Conservation (phyloP, 2,888 invertebrate genomes). For the Campopleginae sp. region DNA sequence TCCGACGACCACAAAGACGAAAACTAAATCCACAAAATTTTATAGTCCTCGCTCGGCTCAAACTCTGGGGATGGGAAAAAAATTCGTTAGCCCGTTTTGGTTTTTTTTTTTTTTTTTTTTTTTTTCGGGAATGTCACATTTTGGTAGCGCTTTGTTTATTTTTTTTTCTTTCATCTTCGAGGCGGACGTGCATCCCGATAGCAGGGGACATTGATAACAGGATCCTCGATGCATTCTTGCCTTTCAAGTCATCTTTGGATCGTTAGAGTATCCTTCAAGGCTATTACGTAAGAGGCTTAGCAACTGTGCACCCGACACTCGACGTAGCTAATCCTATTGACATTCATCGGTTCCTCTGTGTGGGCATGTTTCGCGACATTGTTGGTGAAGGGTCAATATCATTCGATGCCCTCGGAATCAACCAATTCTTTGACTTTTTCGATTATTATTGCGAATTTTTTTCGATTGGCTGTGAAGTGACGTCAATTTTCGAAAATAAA, state of each 20-base stretch:
- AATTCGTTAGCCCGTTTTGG: neutral
- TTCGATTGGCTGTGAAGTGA: too few relatives aligned
- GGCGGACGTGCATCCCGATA: neutral
- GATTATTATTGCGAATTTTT: too few relatives aligned
- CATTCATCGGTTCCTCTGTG: slow-evolving; percentile 38
- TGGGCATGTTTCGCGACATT: neutral
- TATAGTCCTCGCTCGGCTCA: neutral
- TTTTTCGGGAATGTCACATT: neutral
- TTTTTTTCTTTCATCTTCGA: neutral
- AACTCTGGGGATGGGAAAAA: neutral
- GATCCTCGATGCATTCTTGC: slow-evolving; percentile 13
- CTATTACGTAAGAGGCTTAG: slow-evolving; percentile 50
- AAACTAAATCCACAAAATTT: neutral
- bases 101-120: neutral
- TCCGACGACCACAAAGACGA: neutral
- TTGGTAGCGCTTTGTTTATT: neutral
- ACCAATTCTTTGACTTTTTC: too few relatives aligned
- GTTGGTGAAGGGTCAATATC: too few relatives aligned
- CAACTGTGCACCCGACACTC: slow-evolving; percentile 31
- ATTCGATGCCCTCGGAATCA: too few relatives aligned
- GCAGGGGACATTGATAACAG: neutral
- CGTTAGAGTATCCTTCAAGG: slow-evolving; percentile 31
- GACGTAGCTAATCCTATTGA: slow-evolving; percentile 58
- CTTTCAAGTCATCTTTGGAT: slow-evolving; percentile 6
- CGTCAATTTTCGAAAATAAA: too few relatives aligned